A percentile compares a stretch with the other conserved stretches of the same genome.
These are phyloP conservation scores for Limnephilus auricula DNA, from an alignment of 2,888 invertebrate genomes.

Conservation along the genomic window DNA sequence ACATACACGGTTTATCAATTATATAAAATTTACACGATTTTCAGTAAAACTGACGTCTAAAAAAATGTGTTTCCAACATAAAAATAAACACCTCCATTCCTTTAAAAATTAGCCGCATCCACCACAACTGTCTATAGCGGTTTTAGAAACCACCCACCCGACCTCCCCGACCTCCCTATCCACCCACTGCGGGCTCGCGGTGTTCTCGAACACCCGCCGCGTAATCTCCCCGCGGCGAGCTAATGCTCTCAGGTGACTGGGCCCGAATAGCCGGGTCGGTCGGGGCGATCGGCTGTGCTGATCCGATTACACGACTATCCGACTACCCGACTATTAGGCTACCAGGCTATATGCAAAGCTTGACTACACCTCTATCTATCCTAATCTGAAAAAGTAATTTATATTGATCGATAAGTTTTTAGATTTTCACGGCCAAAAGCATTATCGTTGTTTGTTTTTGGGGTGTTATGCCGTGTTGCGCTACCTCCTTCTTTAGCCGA, in stretches of 20 bases:
- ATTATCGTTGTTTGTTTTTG: too few species aligned
- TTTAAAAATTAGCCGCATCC: background rate
- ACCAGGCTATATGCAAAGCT: background rate
- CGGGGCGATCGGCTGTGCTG: background rate
- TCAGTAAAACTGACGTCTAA: too few species aligned
- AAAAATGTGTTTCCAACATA: background rate
- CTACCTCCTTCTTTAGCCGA: too few species aligned
- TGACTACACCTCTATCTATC: background rate
- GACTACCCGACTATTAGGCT: background rate
- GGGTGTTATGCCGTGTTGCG: too few species aligned
- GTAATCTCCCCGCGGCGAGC: conserved; percentile 28
- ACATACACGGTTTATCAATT: too few species aligned
- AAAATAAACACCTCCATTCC: background rate
- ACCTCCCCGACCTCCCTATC: background rate
- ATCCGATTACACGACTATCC: conserved; percentile 25
- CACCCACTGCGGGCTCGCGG: background rate
- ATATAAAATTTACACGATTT: too few species aligned
- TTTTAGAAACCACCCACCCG: background rate
- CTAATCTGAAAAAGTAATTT: background rate
- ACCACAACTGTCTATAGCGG: background rate
- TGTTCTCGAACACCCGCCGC: background rate
- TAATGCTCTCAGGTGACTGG: conserved; percentile 41
- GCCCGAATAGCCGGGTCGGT: conserved; percentile 7
- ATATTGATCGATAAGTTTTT: background rate
- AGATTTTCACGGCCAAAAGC: too few species aligned